Evolutionary conservation across 2,113 vertebrate species (phyloP), one percentile per base, ranked within the genome.

Genomic region (Dolichotis patagonum): DNA sequence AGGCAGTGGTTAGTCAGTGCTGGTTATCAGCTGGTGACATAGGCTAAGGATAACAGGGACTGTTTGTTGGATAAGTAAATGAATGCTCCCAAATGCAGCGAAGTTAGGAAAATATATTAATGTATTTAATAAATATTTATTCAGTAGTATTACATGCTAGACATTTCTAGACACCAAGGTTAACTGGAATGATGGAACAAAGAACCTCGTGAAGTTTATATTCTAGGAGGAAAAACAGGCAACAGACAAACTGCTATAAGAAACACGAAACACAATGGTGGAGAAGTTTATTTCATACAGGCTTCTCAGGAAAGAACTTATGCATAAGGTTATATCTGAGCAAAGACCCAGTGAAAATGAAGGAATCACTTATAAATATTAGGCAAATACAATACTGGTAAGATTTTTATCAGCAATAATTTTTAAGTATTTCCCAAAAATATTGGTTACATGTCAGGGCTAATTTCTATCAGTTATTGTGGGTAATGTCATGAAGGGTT

Each of bases 401-500:
- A 69, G 12, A 81, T 69, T 46, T 46, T 46, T 46, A 46, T 46
- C 46, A 46, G 46, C 46, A 88, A 43, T 60, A 5, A 43, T 78
- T 75, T 65, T 78, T 84, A 58, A 84, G 43, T 46, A 43, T 81
- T 16, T 26, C 26, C 41, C 54, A 28, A 26, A 4, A 38, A 30
- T 73, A 6, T 83, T 82, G 41, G 0, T 80, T 62, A 62, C 30
- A 41, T 11, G 24, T 43, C 46, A 52, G 11, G 41, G 13, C 35
- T 96, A 73, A 67, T 85, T 85, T 92, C 63, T 85, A 38, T 94
- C 71, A 11, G 38, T 43, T 75, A 28, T n/a, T 93, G n/a, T n/a
- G 90, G 58, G 10, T 49, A 87, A 84, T 41, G 20, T 54, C 90
- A 49, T 4, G 7, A 46, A 60, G 22, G 13, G 63, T 28, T 90